Percentiles rank a stretch among this genome's conserved stretches.
phyloP scores from a whole-genome alignment of 2,113 vertebrate genomes.

The Lathamus discolor region DNA sequence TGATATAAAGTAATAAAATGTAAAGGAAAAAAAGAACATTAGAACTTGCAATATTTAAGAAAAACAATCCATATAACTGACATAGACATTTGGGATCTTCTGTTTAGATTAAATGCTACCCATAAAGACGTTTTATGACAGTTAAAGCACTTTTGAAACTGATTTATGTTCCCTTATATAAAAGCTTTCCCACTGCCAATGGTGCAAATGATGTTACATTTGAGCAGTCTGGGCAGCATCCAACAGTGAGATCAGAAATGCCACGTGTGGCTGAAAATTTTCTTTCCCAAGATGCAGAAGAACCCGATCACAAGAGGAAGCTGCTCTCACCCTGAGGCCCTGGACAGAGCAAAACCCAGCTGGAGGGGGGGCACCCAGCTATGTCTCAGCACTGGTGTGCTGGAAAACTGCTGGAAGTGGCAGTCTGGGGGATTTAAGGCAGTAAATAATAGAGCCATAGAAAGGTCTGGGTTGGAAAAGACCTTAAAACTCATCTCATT shows the following conservation, averaged over 20 bases:
- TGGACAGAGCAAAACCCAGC: fast-evolving
- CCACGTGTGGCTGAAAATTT: not conserved
- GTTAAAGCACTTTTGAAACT: constrained; percentile 6
- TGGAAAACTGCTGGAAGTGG: not conserved
- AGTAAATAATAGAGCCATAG: not conserved
- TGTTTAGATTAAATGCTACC: not conserved
- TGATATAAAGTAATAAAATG: not conserved
- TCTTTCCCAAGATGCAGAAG: not conserved
- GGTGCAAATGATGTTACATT: not conserved
- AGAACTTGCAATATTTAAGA: not conserved
- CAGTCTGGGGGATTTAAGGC: not conserved
- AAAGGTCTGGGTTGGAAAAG: not conserved
- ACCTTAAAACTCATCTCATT: not conserved
- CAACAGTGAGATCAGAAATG: constrained; percentile 9
- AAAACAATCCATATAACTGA: not conserved
- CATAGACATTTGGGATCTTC: not conserved
- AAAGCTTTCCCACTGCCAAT: constrained; percentile 20
- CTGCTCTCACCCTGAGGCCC: not conserved
- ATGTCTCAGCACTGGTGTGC: fast-evolving
- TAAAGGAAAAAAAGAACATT: not conserved
- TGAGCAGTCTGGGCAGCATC: constrained; percentile 15
- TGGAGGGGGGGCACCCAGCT: fast-evolving
- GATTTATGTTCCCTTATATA: constrained; percentile 4
- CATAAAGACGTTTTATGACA: not conserved
- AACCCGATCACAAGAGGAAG: not conserved